A percentile compares a stretch with the other conserved stretches of the same genome.
Conservation (phyloP, 2,888 invertebrate species). For the Melipona beecheii region DNA sequence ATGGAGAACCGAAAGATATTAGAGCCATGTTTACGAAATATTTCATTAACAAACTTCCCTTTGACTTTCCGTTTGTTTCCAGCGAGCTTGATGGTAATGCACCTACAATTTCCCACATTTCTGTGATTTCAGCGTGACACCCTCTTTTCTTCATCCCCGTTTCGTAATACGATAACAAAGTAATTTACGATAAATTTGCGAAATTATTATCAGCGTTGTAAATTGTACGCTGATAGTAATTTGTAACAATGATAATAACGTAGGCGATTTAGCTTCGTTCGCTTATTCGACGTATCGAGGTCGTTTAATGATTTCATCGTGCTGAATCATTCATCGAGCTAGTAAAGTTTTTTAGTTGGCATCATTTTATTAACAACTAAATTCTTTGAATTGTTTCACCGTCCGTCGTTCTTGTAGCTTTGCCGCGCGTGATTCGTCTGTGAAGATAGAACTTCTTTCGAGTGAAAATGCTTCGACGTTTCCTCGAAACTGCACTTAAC, state of each 20-base stretch:
- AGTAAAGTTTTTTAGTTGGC: no score
- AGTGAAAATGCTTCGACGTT: neutral
- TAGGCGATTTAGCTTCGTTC: no score
- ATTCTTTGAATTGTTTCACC: neutral
- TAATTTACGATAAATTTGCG: no score
- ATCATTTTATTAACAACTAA: neutral
- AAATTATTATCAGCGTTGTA: no score
- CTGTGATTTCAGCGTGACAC: neutral
- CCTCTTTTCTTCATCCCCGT: neutral
- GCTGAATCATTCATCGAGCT: no score
- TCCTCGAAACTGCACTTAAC: neutral
- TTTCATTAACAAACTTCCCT: slow-evolving; percentile 14
- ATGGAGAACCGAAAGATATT: slow-evolving; percentile 22
- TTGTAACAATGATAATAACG: no score
- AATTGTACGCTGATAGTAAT: no score
- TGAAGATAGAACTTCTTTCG: neutral
- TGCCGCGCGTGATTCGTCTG: neutral
- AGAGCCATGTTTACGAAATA: slow-evolving; percentile 20
- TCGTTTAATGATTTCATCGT: no score
- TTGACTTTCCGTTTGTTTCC: neutral
- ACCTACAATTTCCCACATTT: neutral
- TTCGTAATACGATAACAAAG: no score
- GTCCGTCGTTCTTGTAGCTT: neutral
- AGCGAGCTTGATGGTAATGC: neutral
- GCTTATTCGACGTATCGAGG: no score